Base-by-base conservation (phyloP, 2,113 vertebrate species). In the Leucopsar rothschildi region DNA sequence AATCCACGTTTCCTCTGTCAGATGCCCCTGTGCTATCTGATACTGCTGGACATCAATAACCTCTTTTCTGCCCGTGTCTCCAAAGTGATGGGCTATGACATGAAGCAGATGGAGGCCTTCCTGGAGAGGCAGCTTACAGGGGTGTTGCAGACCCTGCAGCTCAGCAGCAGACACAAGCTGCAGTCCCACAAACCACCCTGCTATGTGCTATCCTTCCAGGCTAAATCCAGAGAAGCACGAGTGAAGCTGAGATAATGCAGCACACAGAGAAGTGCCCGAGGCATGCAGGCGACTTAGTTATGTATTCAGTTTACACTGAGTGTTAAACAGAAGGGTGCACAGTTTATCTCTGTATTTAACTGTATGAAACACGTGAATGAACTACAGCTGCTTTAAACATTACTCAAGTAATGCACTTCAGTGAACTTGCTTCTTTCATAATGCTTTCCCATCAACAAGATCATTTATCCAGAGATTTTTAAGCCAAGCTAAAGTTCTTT, bases 391-490 rank as follows among this genome's bases (percentile, higher is more conserved):
- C 75, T 96, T 94, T 52, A 86, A 86, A 71, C 75, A 82, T 88
- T 87, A 72, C 31, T 89, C 39, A 55, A 78, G 55, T 88, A 90
- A 90, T 6, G 39, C 56, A 89, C 37, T 82, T 53, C 70, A 64
- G 66, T 79, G 89, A 91, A 84, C 86, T 50, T 49, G 31, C 50
- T 89, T 75, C 66, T 79, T 95, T 92, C 53, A 65, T 91, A 86
- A 88, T 28, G 56, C 22, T 71, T 66, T 39, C 44, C 22, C 18
- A 59, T 83, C 79, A 83, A 39, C 44, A 82, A 86, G 42, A 90
- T 44, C 35, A 73, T 88, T 87, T 88, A 91, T 25, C 45, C 56
- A 66, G 82, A 88, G 90, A 83, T 82, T 95, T 92, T 95, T 71
- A 92, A 88, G 71, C 75, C 68, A 90, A 73, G 45, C 52, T 93